Evolutionary conservation across 1,140 invertebrate genomes (phyloP), one percentile per base, ranked within the genome.

Genomic region (Solenopsis fugax): DNA sequence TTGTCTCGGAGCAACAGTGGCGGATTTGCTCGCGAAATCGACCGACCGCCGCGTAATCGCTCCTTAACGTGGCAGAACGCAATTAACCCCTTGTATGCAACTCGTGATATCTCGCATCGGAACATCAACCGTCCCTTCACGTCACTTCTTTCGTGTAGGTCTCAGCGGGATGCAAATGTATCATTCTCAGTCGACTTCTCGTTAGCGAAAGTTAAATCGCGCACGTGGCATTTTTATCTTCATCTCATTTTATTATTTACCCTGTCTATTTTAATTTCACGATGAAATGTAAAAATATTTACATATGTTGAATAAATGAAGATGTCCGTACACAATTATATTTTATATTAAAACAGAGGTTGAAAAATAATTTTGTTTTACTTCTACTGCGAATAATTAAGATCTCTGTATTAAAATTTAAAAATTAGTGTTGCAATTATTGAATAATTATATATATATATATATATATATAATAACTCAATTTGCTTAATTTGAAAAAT

Each of bases 51-150:
- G 62, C 34, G 41, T 54, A 69, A 81, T 69, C 48, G 34, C n/a
- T 9, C 34, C 2, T 54, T 81, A 81, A 81, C 77, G 34, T 81
- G 64, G 21, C 77, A 41, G 18, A 69, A 45, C 41, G 77, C 29
- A 81, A 69, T 54, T 69, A 69, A 54, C n/a, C 48, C 64, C 37
- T 69, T 45, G n/a, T 69, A 34, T 34, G 48, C n/a, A 48, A 18
- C 34, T 80, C 48, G 62, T 52, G n/a, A 67, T 67, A 67, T 67
- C 34, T 81, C 45, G 24, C 18, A 2, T 37, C 5, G 76, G 12
- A 78, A 34, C 58, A 64, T 78, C 45, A 50, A 7, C 24, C 45
- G 3, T 21, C 4, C 10, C 62, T 69, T 69, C 69, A 45, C n/a
- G 60, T 81, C 18, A 52, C 7, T 54, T 80, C 45, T 52, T 37